phyloP scores from a whole-genome alignment of 1,140 invertebrate species.

The Semibalanus balanoides region DNA sequence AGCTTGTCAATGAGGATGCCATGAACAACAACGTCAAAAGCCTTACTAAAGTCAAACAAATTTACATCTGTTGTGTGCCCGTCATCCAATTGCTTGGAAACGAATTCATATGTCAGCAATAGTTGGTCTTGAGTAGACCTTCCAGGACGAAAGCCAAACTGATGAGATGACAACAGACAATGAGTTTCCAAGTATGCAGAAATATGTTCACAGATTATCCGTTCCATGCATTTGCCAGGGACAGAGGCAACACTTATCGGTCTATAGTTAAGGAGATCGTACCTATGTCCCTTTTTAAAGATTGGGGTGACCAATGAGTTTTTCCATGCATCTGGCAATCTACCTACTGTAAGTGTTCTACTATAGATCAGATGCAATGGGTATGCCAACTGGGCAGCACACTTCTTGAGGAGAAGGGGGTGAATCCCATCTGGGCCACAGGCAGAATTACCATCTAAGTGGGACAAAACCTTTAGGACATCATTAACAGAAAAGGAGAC shows the following conservation, averaged over 20 bases:
- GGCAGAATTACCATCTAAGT: neutral
- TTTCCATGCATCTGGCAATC: slow-evolving; percentile 7
- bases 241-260: slow-evolving; percentile 8
- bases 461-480: too few relatives aligned
- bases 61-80: too few relatives aligned
- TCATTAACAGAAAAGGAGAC: too few relatives aligned
- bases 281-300: slow-evolving; percentile 7
- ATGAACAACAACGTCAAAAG: too few relatives aligned
- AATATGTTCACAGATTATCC: slow-evolving; percentile 3
- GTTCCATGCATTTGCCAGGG: slow-evolving; percentile 9
- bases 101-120: too few relatives aligned
- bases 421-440: slow-evolving; percentile 5
- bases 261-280: slow-evolving; percentile 4
- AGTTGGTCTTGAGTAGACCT: too few relatives aligned
- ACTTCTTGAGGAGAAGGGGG: slow-evolving; percentile 4
- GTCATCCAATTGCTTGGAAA: too few relatives aligned
- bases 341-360: neutral
- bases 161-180: neutral
- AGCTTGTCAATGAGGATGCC: too few relatives aligned
- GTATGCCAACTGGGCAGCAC: slow-evolving; percentile 1
- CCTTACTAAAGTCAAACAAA: too few relatives aligned
- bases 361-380: slow-evolving; percentile 3
- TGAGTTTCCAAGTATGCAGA: neutral
- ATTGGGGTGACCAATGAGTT: neutral
- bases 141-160: too few relatives aligned